Conservation (phyloP, 2,113 vertebrate genomes). For the Halichoeres trimaculatus region DNA sequence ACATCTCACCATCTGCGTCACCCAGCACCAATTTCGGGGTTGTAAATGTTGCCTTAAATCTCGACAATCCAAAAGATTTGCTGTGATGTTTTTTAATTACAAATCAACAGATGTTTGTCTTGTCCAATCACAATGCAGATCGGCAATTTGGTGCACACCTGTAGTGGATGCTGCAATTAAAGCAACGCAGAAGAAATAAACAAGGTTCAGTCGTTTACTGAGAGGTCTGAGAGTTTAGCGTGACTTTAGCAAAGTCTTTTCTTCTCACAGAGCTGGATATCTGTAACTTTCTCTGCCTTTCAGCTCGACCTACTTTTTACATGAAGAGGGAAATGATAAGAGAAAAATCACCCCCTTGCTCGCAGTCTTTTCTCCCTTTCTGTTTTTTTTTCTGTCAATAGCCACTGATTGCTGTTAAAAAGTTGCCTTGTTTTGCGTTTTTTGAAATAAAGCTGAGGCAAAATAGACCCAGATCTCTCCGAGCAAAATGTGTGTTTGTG, state of each 20-base stretch:
- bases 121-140: background rate
- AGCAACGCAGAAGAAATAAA: background rate
- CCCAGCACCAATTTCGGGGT: too few species aligned
- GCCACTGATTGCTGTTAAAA: slow-evolving; percentile 55
- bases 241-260: slow-evolving; percentile 61
- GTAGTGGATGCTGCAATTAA: background rate
- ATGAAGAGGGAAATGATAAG: slow-evolving; percentile 55
- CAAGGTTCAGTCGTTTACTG: slow-evolving; percentile 6
- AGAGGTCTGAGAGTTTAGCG: slow-evolving; percentile 48
- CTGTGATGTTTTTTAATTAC: too few species aligned
- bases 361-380: slow-evolving; percentile 28
- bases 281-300: slow-evolving; percentile 58
- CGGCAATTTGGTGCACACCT: background rate
- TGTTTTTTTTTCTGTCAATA: slow-evolving; percentile 58
- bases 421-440: slow-evolving; percentile 64
- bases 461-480: slow-evolving; percentile 70
- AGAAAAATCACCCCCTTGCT: slow-evolving; percentile 34
- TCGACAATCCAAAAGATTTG: too few species aligned
- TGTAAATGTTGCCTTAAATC: too few species aligned
- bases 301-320: slow-evolving; percentile 67
- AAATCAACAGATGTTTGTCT: too few species aligned
- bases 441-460: slow-evolving; percentile 50
- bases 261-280: slow-evolving; percentile 41
- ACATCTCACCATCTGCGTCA: too few species aligned
- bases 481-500: slow-evolving; percentile 79